Percentiles rank a stretch among this genome's conserved stretches.
Evolutionary conservation across 1,140 invertebrate species (phyloP).

Genomic region (Bombus sylvicola): DNA sequence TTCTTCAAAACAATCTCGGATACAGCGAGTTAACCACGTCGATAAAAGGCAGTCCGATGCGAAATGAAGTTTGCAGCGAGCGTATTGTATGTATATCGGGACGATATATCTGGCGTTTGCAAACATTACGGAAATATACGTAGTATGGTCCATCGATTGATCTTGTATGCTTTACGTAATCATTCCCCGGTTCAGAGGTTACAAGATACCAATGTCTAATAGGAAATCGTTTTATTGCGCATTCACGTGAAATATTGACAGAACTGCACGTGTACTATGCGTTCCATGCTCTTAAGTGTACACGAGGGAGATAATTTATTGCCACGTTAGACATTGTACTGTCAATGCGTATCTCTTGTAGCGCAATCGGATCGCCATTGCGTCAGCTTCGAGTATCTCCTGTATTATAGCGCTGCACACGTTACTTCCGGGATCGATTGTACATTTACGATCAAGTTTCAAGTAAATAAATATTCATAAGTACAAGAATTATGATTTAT

Average conservation of each 20-base stretch:
- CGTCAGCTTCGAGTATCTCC: not conserved
- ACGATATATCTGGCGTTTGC: conserved; percentile 2
- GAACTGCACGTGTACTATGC: conserved; percentile 37
- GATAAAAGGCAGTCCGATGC: not conserved
- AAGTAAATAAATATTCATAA: not conserved
- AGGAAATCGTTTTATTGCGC: conserved; percentile 50
- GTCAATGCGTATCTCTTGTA: conserved; percentile 6
- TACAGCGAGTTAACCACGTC: not conserved
- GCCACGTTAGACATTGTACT: conserved; percentile 33
- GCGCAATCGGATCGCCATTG: not conserved
- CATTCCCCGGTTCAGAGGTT: conserved; percentile 6
- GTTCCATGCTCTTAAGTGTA: conserved; percentile 17
- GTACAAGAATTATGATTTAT: not conserved
- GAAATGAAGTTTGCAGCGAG: conserved; percentile 8
- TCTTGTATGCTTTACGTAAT: conserved; percentile 31
- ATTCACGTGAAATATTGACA: conserved; percentile 48
- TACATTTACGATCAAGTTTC: not conserved
- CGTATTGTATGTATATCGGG: conserved; percentile 13
- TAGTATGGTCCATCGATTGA: conserved; percentile 18
- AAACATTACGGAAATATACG: conserved; percentile 25
- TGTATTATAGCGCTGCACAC: not conserved
- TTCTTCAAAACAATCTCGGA: not conserved
- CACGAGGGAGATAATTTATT: conserved; percentile 42
- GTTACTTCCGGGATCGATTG: not conserved
- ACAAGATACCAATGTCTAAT: conserved; percentile 34